Percentiles rank a stretch among this genome's conserved stretches.
These are phyloP conservation scores for Drosophila albomicans DNA, from an alignment of 1,140 invertebrate genomes.

Conservation along the genomic window DNA sequence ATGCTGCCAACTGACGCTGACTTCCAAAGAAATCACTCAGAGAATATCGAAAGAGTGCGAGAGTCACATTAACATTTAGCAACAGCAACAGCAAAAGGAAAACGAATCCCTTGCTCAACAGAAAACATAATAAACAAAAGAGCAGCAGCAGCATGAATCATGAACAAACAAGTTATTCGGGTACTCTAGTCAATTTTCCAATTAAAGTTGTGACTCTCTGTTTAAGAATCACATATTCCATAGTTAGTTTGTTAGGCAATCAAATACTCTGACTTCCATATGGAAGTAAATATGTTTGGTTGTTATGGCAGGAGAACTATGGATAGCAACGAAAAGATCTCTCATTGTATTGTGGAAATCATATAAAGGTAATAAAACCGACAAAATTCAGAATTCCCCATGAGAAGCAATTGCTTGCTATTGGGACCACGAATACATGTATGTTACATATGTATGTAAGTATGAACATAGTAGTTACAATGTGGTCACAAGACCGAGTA, in stretches of 20 bases:
- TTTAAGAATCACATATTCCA: too few relatives aligned
- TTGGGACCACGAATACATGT: not conserved
- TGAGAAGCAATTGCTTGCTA: conserved; percentile 9
- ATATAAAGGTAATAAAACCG: not conserved
- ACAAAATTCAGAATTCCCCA: conserved; percentile 24
- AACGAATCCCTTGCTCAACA: conserved; percentile 2
- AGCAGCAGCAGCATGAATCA: not conserved
- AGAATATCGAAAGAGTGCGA: not conserved
- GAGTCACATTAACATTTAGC: conserved; percentile 11
- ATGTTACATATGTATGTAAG: too few relatives aligned
- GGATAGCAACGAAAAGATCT: not conserved
- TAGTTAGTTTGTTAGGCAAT: too few relatives aligned
- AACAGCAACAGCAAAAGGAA: not conserved
- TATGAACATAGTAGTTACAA: conserved; percentile 1
- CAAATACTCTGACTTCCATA: too few relatives aligned
- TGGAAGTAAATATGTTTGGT: too few relatives aligned
- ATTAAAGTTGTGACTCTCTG: too few relatives aligned
- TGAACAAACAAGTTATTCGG: not conserved
- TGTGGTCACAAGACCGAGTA: not conserved
- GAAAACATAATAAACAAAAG: conserved; percentile 31
- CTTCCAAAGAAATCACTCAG: not conserved
- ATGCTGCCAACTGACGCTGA: not conserved
- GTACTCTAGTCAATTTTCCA: too few relatives aligned
- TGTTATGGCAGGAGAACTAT: too few relatives aligned
- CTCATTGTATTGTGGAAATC: conserved; percentile 22